These are phyloP conservation scores for Rotaria macrura DNA, from an alignment of 2,888 invertebrate species.

Conservation along the genomic window DNA sequence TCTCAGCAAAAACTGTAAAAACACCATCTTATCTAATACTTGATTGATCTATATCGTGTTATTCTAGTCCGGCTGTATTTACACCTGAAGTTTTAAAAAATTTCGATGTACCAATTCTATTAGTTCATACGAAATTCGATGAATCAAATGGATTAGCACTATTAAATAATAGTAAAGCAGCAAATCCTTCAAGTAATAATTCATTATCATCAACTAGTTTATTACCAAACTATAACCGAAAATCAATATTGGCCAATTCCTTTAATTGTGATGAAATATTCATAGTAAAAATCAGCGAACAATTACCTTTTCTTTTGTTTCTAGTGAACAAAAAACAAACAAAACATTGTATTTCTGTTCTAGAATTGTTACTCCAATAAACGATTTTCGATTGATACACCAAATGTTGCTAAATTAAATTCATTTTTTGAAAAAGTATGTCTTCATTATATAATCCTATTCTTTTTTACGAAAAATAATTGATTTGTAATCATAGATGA, in stretches of 20 bases:
- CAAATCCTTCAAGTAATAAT: neutral
- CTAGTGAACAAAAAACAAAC: too few relatives aligned
- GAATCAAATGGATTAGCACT: neutral
- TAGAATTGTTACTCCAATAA: constrained; percentile 10
- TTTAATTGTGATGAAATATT: constrained; percentile 17
- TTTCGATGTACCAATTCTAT: constrained; percentile 1
- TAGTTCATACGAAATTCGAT: neutral
- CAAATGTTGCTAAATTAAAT: neutral
- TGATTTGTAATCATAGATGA: neutral
- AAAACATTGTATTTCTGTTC: too few relatives aligned
- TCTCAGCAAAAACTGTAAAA: neutral
- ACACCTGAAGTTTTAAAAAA: neutral
- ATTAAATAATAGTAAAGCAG: neutral
- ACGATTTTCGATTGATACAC: neutral
- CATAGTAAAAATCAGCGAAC: neutral
- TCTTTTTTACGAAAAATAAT: too few relatives aligned
- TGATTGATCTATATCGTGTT: neutral
- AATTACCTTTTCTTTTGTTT: neutral
- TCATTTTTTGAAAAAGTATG: constrained; percentile 14
- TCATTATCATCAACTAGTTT: neutral
- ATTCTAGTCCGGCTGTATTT: neutral
- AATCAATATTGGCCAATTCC: neutral
- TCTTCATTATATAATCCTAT: neutral
- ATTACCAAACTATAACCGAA: neutral
- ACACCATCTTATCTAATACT: neutral